These are phyloP conservation scores for Nibea coibor DNA, from an alignment of 2,113 vertebrate genomes.

Conservation along the genomic window DNA sequence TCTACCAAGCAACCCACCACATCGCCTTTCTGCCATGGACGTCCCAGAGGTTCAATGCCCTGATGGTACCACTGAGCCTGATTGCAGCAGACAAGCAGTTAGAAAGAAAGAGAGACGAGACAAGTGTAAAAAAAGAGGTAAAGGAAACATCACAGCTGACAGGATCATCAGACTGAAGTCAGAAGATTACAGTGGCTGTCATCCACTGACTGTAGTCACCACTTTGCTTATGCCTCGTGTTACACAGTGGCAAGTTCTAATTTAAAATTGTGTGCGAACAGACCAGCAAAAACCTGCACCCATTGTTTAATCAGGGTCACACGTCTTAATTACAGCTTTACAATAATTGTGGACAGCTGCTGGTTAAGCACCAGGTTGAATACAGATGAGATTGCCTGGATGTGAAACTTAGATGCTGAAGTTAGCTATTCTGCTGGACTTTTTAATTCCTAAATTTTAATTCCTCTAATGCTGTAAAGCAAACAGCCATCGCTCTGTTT, in stretches of 20 bases:
- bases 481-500: not conserved
- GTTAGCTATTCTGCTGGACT: not conserved
- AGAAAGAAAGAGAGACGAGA: not conserved
- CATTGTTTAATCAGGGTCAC: not conserved
- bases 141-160: not conserved
- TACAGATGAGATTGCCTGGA: not conserved
- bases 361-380: constrained; percentile 2
- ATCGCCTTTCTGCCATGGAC: constrained; percentile 90
- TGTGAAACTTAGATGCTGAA: not conserved
- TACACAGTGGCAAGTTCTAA: not conserved
- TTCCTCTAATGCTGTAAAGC: not conserved
- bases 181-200: not conserved
- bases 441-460: not conserved
- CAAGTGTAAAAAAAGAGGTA: not conserved
- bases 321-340: not conserved
- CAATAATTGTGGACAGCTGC: not conserved
- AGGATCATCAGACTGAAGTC: not conserved
- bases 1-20: constrained; percentile 94
- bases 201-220: not conserved
- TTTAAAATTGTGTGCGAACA: not conserved
- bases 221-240: not conserved
- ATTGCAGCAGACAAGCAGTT: constrained; percentile 9
- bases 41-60: constrained; percentile 90
- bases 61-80: constrained; percentile 94
- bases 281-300: not conserved